A percentile compares a stretch with the other conserved stretches of the same genome.
phyloP scores from a whole-genome alignment of 30 jellyfish, hydroid and myxozoan species.

The Hydractinia echinata region DNA sequence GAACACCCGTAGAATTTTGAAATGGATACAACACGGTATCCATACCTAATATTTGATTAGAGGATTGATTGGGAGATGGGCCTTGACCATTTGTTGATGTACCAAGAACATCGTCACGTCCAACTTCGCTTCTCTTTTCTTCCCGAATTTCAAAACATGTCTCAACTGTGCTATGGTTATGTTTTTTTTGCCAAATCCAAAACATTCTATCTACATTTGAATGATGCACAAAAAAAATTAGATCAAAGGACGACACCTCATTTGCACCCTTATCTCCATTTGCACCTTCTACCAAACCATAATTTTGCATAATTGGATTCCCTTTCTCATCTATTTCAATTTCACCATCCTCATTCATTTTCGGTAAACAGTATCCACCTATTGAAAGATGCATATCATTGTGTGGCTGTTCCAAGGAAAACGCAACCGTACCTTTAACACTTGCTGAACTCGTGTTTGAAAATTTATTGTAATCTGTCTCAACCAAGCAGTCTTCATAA shows the following conservation, averaged over 20 bases:
- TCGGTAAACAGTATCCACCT: slow-evolving; percentile 13
- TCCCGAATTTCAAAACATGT: neutral
- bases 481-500: slow-evolving; percentile 25
- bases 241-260: slow-evolving; percentile 43
- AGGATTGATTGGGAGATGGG: slow-evolving; percentile 34
- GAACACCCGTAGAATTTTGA: slow-evolving; percentile 31
- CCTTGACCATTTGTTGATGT: slow-evolving; percentile 39
- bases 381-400: slow-evolving; percentile 34
- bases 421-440: neutral
- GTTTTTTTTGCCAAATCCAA: slow-evolving; percentile 42
- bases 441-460: slow-evolving; percentile 23
- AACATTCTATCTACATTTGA: slow-evolving; percentile 42
- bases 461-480: slow-evolving; percentile 12
- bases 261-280: slow-evolving; percentile 51
- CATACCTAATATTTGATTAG: slow-evolving; percentile 1
- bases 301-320: too few relatives aligned
- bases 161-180: neutral
- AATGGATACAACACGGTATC: slow-evolving; percentile 37
- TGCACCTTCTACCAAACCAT: slow-evolving; percentile 20
- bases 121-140: neutral
- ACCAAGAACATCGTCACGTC: neutral
- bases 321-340: neutral
- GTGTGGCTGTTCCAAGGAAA: slow-evolving; percentile 36
- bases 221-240: slow-evolving; percentile 38
- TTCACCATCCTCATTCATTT: neutral